Percentiles rank a stretch among this genome's conserved stretches.
These are phyloP conservation scores for Sebastes glaucus DNA, from an alignment of 2,797 vertebrate genomes.

Conservation along the genomic window DNA sequence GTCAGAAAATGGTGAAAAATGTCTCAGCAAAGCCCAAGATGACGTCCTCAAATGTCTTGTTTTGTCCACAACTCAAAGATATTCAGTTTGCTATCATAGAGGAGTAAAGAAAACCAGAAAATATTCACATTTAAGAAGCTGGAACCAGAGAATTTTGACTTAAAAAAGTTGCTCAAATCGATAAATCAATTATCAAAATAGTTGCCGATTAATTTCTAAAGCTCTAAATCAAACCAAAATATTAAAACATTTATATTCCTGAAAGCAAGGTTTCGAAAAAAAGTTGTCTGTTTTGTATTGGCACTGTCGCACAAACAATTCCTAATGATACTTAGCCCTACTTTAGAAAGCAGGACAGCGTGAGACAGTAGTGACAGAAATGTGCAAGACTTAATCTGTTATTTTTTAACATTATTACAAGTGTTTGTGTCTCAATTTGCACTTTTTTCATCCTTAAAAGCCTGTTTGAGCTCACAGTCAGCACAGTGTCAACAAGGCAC, in stretches of 20 bases:
- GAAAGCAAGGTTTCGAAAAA: not conserved
- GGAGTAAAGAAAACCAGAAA: no score
- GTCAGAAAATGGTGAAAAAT: no score
- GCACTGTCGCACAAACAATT: not conserved
- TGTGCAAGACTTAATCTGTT: not conserved
- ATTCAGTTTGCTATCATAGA: no score
- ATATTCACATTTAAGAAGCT: no score
- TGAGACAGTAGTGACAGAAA: not conserved
- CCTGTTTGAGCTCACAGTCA: conserved; percentile 9
- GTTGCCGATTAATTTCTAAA: no score
- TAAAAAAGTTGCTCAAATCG: no score
- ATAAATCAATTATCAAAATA: no score
- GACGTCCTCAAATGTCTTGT: no score
- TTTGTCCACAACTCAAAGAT: no score
- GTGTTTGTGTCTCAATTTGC: not conserved
- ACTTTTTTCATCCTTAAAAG: conserved; percentile 6
- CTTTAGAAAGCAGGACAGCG: not conserved
- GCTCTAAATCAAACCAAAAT: not conserved
- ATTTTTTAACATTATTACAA: not conserved
- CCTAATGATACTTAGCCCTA: not conserved
- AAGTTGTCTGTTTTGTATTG: not conserved
- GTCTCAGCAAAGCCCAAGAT: no score
- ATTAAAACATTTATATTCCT: not conserved
- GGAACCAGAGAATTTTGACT: no score
- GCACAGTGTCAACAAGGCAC: conserved; percentile 26